Percentiles rank a stretch among this genome's conserved stretches.
Conservation (phyloP, 2,888 invertebrate species). For the Caenorhabditis drosophilae region DNA sequence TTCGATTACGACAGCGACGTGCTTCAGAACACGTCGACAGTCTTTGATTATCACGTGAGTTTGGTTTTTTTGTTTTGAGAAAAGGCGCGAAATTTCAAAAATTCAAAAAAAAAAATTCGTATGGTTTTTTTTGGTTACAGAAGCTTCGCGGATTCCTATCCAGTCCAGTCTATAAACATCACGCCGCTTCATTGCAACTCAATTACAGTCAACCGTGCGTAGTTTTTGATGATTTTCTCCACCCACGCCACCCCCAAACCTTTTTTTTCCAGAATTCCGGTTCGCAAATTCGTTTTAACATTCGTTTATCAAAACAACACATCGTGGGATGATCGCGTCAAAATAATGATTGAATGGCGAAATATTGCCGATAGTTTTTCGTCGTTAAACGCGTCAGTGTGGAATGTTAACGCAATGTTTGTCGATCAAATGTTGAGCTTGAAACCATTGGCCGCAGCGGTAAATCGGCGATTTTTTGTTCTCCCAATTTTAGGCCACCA, state of each 20-base stretch:
- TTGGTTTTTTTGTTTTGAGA: too few species aligned
- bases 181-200: slow-evolving; percentile 49
- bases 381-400: slow-evolving; percentile 59
- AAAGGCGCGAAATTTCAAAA: too few species aligned
- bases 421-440: slow-evolving; percentile 68
- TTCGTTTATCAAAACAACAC: slow-evolving; percentile 60
- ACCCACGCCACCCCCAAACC: neutral
- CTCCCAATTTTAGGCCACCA: too few species aligned
- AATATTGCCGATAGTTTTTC: slow-evolving; percentile 40
- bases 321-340: slow-evolving; percentile 62
- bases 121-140: too few species aligned
- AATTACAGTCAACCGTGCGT: slow-evolving; percentile 35
- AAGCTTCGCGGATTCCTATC: slow-evolving; percentile 53
- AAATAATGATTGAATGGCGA: slow-evolving; percentile 64
- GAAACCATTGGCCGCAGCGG: slow-evolving; percentile 57
- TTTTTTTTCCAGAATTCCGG: slow-evolving; percentile 43
- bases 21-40: slow-evolving; percentile 8
- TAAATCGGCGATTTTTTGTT: too few species aligned
- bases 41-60: slow-evolving; percentile 26
- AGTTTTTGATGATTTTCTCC: neutral
- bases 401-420: slow-evolving; percentile 68
- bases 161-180: slow-evolving; percentile 57
- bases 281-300: slow-evolving; percentile 55
- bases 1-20: slow-evolving; percentile 50
- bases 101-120: too few species aligned